A percentile compares a stretch with the other conserved stretches of the same genome.
Evolutionary conservation across 2,888 invertebrate genomes (phyloP).

Genomic region (Ormyrus nitidulus): DNA sequence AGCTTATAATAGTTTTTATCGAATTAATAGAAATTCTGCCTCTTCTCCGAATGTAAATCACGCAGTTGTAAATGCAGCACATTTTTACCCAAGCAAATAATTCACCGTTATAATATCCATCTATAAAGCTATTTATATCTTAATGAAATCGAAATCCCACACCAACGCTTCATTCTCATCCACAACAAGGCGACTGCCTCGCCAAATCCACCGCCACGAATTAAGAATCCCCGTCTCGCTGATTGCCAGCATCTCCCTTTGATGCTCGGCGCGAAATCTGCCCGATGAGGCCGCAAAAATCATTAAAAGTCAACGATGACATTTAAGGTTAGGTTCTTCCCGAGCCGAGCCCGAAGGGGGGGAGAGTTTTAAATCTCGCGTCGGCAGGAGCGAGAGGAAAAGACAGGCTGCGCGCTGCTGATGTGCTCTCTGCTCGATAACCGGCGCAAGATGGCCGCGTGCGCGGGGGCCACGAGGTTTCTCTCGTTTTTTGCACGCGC

Average conservation of each 20-base stretch:
- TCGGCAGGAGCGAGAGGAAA: neutral
- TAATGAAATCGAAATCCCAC: too few species aligned
- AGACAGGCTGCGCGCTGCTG: neutral
- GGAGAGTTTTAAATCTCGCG: conserved; percentile 18
- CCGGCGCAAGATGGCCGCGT: conserved; percentile 50
- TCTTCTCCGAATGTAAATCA: too few species aligned
- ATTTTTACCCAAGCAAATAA: too few species aligned
- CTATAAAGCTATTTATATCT: too few species aligned
- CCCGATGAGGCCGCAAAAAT: conserved; percentile 28
- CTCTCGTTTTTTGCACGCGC: conserved; percentile 23
- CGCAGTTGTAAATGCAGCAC: too few species aligned
- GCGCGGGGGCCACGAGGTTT: conserved; percentile 49
- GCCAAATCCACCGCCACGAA: too few species aligned
- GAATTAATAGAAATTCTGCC: conserved; percentile 1
- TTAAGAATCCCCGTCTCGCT: too few species aligned
- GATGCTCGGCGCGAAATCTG: neutral
- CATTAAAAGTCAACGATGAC: conserved; percentile 34
- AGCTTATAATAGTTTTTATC: conserved; percentile 2
- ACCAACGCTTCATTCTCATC: too few species aligned
- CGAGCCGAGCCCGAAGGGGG: neutral
- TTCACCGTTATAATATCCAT: too few species aligned
- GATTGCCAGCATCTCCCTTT: too few species aligned
- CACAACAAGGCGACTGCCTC: too few species aligned
- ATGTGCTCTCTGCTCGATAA: conserved; percentile 37
- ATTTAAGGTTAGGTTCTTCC: conserved; percentile 42